phyloP scores from a whole-genome alignment of 1,140 invertebrate species.

The Papilio dardanus region DNA sequence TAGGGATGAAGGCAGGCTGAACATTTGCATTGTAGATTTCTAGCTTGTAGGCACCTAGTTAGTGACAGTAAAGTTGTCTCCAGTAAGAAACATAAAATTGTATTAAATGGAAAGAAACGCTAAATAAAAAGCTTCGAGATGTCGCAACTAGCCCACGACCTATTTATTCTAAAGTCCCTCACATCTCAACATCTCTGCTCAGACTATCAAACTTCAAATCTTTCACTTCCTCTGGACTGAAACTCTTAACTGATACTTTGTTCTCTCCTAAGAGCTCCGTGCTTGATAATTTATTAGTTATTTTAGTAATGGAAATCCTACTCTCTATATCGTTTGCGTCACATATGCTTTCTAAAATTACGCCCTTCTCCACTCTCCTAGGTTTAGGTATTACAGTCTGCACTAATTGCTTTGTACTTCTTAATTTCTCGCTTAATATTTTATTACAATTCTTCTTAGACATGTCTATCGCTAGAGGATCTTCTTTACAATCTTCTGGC shows the following conservation, averaged over 20 bases:
- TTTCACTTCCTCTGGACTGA: conserved; percentile 70
- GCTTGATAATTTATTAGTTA: conserved; percentile 77
- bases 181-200: conserved; percentile 75
- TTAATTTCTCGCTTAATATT: conserved; percentile 70
- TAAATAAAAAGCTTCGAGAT: not conserved
- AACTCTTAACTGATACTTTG: conserved; percentile 72
- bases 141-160: not conserved
- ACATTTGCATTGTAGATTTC: too few species aligned
- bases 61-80: too few species aligned
- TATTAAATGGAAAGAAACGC: not conserved
- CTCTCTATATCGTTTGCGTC: conserved; percentile 78
- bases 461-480: conserved; percentile 73
- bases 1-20: too few species aligned
- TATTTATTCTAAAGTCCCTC: conserved; percentile 35
- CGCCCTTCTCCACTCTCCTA: conserved; percentile 67
- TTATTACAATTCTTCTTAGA: conserved; percentile 76
- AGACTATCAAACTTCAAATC: conserved; percentile 66
- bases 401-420: conserved; percentile 56
- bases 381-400: conserved; percentile 59
- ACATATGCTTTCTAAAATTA: conserved; percentile 67
- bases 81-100: not conserved
- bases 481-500: conserved; percentile 61
- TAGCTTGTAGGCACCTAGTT: too few species aligned
- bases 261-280: conserved; percentile 65
- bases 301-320: conserved; percentile 80